Evolutionary conservation across 2,113 vertebrate species (phyloP).

Genomic region (Psilopogon haemacephalus): DNA sequence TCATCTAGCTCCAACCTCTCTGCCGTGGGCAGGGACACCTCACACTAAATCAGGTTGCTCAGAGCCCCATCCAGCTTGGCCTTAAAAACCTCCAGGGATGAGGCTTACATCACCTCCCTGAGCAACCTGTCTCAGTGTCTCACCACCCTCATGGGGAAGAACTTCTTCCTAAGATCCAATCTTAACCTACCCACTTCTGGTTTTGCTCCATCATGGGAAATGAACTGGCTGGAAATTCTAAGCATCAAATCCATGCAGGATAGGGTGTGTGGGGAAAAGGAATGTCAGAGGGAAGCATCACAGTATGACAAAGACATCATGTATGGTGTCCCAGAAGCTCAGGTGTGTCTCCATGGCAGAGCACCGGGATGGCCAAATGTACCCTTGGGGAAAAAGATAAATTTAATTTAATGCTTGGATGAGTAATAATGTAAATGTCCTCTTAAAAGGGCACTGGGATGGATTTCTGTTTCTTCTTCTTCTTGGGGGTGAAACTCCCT

Average conservation of each 20-base stretch:
- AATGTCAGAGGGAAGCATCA: accelerated
- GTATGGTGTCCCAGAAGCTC: neutral
- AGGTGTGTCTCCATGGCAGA: neutral
- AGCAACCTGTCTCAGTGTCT: too few relatives aligned
- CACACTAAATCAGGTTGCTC: too few relatives aligned
- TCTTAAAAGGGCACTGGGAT: neutral
- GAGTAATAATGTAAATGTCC: neutral
- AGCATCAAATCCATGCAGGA: neutral
- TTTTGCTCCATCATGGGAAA: too few relatives aligned
- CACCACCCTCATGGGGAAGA: too few relatives aligned
- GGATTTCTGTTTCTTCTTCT: neutral
- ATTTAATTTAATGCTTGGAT: slow-evolving; percentile 24
- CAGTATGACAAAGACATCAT: accelerated
- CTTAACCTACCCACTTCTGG: too few relatives aligned
- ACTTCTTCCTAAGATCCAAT: too few relatives aligned
- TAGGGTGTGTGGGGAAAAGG: neutral
- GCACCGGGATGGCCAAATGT: accelerated
- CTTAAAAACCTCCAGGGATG: too few relatives aligned
- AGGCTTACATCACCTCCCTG: too few relatives aligned
- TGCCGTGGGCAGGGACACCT: too few relatives aligned
- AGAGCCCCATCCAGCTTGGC: too few relatives aligned
- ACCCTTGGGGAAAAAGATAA: neutral
- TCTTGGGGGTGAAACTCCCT: neutral
- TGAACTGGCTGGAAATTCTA: neutral
- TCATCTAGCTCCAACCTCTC: too few relatives aligned